Conservation (phyloP, 1,140 invertebrate species). For the Popillia japonica region DNA sequence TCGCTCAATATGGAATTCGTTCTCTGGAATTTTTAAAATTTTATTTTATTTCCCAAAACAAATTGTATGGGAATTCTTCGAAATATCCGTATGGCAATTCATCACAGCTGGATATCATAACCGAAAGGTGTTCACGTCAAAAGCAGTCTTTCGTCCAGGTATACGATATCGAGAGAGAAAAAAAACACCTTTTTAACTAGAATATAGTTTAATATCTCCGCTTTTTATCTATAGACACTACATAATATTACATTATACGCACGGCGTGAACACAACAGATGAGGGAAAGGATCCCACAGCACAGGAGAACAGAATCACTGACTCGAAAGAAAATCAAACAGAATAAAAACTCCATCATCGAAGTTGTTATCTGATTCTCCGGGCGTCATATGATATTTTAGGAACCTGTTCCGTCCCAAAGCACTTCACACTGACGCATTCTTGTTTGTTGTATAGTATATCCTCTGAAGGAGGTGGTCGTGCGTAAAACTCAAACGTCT, state of each 20-base stretch:
- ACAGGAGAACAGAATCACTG: background rate
- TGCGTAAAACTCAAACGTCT: background rate
- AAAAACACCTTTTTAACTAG: background rate
- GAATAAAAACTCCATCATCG: conserved; percentile 13
- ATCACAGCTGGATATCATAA: background rate
- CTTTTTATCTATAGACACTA: background rate
- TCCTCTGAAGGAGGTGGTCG: background rate
- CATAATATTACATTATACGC: background rate
- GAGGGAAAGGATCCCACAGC: background rate
- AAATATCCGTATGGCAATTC: background rate
- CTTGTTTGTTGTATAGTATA: conserved; percentile 3
- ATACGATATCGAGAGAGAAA: background rate
- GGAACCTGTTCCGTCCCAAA: background rate
- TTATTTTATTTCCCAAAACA: too few species aligned
- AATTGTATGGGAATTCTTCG: too few species aligned
- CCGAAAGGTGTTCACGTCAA: background rate
- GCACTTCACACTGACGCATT: background rate
- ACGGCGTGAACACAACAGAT: background rate
- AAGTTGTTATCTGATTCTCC: background rate
- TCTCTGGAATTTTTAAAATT: too few species aligned
- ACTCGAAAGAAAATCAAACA: conserved; percentile 5
- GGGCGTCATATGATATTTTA: background rate
- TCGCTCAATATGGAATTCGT: too few species aligned
- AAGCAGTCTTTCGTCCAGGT: background rate
- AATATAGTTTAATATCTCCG: background rate